These are phyloP conservation scores for Eublepharis macularius DNA, from an alignment of 2,113 vertebrate genomes.

Conservation along the genomic window DNA sequence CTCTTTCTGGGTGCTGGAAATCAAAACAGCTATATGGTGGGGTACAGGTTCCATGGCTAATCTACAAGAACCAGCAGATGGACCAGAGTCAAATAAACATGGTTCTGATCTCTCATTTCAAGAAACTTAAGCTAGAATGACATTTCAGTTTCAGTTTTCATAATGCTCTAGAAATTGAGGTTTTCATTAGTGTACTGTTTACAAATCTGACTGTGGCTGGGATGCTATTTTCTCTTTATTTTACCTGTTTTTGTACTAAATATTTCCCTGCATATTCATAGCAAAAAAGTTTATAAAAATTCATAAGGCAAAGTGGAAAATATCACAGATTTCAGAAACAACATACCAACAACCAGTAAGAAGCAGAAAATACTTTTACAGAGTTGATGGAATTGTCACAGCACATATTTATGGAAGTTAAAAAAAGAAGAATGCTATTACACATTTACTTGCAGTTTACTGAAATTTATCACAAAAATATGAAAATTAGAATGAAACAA, in stretches of 20 bases:
- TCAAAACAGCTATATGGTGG: not conserved
- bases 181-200: not conserved
- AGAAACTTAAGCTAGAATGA: not conserved
- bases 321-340: not conserved
- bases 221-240: not conserved
- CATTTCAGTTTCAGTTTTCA: not conserved
- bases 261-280: not conserved
- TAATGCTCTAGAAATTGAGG: not conserved
- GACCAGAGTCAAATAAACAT: not conserved
- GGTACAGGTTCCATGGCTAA: not conserved
- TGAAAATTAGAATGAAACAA: not conserved
- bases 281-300: not conserved
- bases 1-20: not conserved
- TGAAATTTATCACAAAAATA: not conserved
- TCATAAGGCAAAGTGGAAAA: not conserved
- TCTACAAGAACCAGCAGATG: not conserved
- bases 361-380: not conserved
- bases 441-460: not conserved
- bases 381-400: not conserved
- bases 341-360: not conserved
- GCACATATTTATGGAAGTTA: not conserved
- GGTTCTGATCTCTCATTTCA: not conserved
- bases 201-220: not conserved
- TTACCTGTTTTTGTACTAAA: not conserved
- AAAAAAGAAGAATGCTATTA: not conserved